Percentiles rank a stretch among this genome's conserved stretches.
Conservation (phyloP, 2,797 vertebrate species). For the Squalus acanthias region DNA sequence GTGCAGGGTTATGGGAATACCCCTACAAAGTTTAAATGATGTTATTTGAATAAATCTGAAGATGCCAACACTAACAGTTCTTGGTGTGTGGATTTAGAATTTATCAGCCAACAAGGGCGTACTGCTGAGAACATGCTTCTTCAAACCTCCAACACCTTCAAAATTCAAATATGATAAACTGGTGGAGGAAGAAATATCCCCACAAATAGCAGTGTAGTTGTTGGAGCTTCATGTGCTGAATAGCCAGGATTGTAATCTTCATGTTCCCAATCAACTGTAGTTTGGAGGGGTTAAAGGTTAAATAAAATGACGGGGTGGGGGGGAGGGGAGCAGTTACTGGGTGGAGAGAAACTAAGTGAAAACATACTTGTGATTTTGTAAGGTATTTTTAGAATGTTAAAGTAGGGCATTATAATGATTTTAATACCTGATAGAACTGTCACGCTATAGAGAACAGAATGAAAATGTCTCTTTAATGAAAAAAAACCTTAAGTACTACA, state of each 20-base stretch:
- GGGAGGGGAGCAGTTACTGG: not conserved
- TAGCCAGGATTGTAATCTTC: not conserved
- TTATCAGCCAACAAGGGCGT: not conserved
- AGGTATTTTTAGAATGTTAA: not conserved
- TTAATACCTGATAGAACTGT: not conserved
- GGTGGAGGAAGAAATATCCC: not conserved
- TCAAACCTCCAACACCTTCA: not conserved
- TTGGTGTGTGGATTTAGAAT: not conserved
- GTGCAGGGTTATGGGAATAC: not conserved
- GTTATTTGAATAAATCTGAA: not conserved
- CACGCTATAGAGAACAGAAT: not conserved
- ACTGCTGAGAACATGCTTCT: not conserved
- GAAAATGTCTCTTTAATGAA: constrained; percentile 4
- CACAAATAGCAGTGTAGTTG: not conserved
- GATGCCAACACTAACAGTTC: not conserved
- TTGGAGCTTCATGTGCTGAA: not conserved
- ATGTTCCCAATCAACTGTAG: not conserved
- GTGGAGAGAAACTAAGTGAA: not conserved
- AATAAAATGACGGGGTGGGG: not conserved
- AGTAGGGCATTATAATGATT: not conserved
- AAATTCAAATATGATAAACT: not conserved
- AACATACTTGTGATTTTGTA: not conserved
- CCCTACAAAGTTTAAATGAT: not conserved
- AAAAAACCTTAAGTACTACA: not conserved
- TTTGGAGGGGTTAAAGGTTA: not conserved